Evolutionary conservation across 2,888 invertebrate genomes (phyloP).

Genomic region (Odontomyia ornata): DNA sequence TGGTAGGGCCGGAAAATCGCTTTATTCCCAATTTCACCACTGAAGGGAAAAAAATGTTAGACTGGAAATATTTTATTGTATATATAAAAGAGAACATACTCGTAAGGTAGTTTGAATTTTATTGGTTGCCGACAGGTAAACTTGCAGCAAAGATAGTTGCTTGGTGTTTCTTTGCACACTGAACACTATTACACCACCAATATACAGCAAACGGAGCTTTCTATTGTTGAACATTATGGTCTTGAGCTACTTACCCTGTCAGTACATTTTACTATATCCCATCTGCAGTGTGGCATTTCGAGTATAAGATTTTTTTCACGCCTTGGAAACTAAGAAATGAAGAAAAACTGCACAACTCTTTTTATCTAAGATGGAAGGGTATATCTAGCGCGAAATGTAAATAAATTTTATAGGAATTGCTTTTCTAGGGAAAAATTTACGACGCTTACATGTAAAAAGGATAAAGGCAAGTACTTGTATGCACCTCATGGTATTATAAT

Average conservation of each 20-base stretch:
- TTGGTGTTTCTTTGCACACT: not conserved
- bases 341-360: not conserved
- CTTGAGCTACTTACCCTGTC: constrained; percentile 18
- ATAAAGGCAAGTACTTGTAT: no score
- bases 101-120: constrained; percentile 5
- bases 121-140: constrained; percentile 40
- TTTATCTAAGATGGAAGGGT: not conserved
- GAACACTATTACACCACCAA: not conserved
- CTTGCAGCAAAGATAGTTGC: not conserved
- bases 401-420: not conserved
- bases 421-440: not conserved
- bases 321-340: not conserved
- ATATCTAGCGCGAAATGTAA: not conserved
- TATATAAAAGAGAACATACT: constrained; percentile 20
- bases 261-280: constrained; percentile 24
- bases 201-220: not conserved
- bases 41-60: constrained; percentile 15
- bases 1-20: constrained; percentile 21
- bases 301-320: constrained; percentile 5
- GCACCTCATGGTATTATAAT: no score
- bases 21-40: constrained; percentile 9
- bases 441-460: no score
- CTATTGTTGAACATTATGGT: constrained; percentile 11
- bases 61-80: constrained; percentile 36
- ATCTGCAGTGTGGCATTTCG: constrained; percentile 19